Evolutionary conservation across 2,888 invertebrate species (phyloP).

Genomic region (Archips crataeganus): DNA sequence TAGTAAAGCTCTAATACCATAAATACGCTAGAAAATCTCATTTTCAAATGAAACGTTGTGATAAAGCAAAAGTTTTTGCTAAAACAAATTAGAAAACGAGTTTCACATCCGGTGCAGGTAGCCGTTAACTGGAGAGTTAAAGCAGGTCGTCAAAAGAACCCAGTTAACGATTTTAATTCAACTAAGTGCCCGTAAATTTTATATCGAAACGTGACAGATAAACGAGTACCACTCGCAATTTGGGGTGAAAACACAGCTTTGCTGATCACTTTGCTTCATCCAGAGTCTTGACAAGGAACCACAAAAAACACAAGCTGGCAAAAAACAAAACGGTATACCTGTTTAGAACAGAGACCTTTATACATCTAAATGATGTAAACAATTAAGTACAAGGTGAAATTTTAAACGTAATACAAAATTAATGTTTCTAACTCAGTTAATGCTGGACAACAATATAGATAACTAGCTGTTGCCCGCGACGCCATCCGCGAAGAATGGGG

Average conservation of each 20-base stretch:
- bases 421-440: no score
- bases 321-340: background rate
- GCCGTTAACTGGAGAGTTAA: background rate
- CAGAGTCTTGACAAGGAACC: background rate
- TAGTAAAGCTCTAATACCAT: background rate
- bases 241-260: constrained; percentile 17
- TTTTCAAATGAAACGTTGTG: constrained; percentile 23
- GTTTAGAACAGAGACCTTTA: no score
- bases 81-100: constrained; percentile 37
- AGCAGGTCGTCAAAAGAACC: constrained; percentile 31
- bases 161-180: constrained; percentile 36
- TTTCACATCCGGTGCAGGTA: constrained; percentile 7
- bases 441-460: no score
- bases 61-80: constrained; percentile 26
- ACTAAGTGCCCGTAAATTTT: constrained; percentile 41
- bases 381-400: no score
- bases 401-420: no score
- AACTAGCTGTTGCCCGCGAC: no score
- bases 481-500: no score
- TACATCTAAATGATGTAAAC: no score
- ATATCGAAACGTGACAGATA: constrained; percentile 35
- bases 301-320: background rate
- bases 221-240: constrained; percentile 9
- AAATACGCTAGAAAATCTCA: constrained; percentile 22
- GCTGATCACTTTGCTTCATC: background rate